Percentiles rank a stretch among this genome's conserved stretches.
Conservation (phyloP, 1,140 invertebrate species). For the Campoletis sonorensis region DNA sequence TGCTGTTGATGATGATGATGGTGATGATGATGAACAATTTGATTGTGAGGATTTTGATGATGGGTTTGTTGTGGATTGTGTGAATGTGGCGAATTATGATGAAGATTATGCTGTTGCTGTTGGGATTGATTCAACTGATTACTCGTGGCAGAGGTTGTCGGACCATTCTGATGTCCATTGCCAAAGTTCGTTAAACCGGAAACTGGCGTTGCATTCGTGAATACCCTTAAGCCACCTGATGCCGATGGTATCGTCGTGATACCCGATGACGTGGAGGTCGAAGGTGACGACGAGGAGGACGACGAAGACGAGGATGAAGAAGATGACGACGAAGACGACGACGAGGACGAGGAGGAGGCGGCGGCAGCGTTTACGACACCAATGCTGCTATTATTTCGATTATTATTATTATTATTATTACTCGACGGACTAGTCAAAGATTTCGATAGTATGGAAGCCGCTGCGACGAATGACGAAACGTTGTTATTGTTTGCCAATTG, state of each 20-base stretch:
- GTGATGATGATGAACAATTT: slow-evolving; percentile 55
- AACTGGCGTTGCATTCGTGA: slow-evolving; percentile 35
- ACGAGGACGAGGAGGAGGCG: slow-evolving; percentile 32
- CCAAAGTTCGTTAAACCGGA: slow-evolving; percentile 66
- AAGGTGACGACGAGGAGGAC: slow-evolving; percentile 32
- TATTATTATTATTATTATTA: slow-evolving; percentile 58
- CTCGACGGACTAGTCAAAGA: slow-evolving; percentile 74
- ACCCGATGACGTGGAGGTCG: slow-evolving; percentile 25
- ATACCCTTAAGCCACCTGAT: slow-evolving; percentile 8
- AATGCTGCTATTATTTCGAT: slow-evolving; percentile 17
- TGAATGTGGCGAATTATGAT: slow-evolving; percentile 39
- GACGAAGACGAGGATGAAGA: slow-evolving; percentile 35
- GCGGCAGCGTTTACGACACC: slow-evolving; percentile 11
- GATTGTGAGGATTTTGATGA: slow-evolving; percentile 69
- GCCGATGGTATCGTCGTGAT: neutral
- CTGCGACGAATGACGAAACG: slow-evolving; percentile 36
- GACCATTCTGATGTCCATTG: slow-evolving; percentile 73
- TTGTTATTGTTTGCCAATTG: slow-evolving; percentile 68
- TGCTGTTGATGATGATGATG: slow-evolving; percentile 33
- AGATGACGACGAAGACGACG: slow-evolving; percentile 31
- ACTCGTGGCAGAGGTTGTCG: slow-evolving; percentile 42
- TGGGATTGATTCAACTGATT: slow-evolving; percentile 23
- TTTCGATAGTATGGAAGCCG: slow-evolving; percentile 72
- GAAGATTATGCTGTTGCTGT: slow-evolving; percentile 28
- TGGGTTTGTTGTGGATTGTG: slow-evolving; percentile 55